Evolutionary conservation across 2,797 vertebrate species (phyloP).

Genomic region (Microctenopoma steveboyesi): DNA sequence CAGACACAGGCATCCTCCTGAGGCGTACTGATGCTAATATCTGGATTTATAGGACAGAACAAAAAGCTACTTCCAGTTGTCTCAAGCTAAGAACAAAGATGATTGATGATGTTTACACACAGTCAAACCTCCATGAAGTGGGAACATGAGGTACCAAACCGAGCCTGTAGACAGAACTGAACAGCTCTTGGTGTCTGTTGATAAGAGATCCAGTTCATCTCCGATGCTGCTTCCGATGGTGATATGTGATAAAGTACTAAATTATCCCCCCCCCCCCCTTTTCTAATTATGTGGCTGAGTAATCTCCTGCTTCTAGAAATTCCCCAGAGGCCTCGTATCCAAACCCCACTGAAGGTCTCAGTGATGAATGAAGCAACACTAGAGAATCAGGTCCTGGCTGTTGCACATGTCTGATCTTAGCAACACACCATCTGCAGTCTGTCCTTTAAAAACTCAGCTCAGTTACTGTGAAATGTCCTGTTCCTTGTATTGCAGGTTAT

Average conservation of each 20-base stretch:
- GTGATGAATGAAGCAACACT: not conserved
- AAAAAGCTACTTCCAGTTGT: not conserved
- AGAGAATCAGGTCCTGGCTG: not conserved
- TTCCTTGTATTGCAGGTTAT: no score
- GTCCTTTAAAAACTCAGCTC: no score
- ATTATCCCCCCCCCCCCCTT: slow-evolving; percentile 3
- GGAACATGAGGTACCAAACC: not conserved
- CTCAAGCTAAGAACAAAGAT: not conserved
- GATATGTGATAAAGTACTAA: slow-evolving; percentile 48
- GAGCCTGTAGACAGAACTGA: not conserved
- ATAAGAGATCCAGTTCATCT: slow-evolving; percentile 23
- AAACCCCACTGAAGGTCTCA: not conserved
- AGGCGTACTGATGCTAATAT: not conserved
- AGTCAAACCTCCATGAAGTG: slow-evolving; percentile 7
- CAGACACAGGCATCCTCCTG: no score
- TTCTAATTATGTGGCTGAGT: slow-evolving; percentile 18
- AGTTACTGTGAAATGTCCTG: no score
- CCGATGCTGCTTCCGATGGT: slow-evolving; percentile 7
- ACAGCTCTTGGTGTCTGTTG: not conserved
- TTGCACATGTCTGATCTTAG: not conserved
- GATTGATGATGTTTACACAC: not conserved
- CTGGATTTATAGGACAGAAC: not conserved
- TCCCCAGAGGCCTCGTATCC: slow-evolving; percentile 8
- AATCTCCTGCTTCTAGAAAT: slow-evolving; percentile 48
- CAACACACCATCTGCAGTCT: not conserved